Evolutionary conservation across 2,113 vertebrate species (phyloP).

Genomic region (Corythaeola cristata): DNA sequence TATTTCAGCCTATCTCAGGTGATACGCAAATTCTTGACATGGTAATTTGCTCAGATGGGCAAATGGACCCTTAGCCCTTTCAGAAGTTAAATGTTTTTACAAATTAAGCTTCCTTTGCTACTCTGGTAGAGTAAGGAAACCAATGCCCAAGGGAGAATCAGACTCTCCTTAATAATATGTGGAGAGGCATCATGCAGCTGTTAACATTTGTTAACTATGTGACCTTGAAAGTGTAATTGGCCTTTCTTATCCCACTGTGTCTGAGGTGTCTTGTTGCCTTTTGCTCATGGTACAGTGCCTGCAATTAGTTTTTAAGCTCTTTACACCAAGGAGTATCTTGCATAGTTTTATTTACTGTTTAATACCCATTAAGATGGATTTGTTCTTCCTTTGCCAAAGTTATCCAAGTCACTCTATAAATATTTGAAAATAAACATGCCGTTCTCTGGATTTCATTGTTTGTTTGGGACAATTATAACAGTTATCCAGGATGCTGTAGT

Average conservation of each 20-base stretch:
- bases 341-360: conserved; percentile 12
- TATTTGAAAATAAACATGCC: conserved; percentile 20
- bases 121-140: neutral
- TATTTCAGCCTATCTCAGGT: neutral
- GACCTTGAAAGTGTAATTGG: neutral
- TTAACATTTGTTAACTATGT: neutral
- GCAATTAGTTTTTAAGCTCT: conserved; percentile 13
- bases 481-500: neutral
- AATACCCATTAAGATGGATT: conserved; percentile 15
- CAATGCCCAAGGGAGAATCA: neutral
- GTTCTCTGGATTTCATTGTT: neutral
- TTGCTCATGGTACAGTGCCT: neutral
- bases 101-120: neutral
- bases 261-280: neutral
- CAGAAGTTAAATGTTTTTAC: neutral
- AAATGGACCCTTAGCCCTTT: neutral
- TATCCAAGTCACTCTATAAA: neutral
- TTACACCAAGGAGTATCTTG: neutral
- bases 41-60: neutral
- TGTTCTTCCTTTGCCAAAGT: conserved; percentile 31
- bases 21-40: neutral
- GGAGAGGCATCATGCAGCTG: neutral
- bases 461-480: neutral
- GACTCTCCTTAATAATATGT: neutral
- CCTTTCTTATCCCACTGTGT: neutral